Conservation (phyloP, 1,140 invertebrate species). For the Pissodes strobi region DNA sequence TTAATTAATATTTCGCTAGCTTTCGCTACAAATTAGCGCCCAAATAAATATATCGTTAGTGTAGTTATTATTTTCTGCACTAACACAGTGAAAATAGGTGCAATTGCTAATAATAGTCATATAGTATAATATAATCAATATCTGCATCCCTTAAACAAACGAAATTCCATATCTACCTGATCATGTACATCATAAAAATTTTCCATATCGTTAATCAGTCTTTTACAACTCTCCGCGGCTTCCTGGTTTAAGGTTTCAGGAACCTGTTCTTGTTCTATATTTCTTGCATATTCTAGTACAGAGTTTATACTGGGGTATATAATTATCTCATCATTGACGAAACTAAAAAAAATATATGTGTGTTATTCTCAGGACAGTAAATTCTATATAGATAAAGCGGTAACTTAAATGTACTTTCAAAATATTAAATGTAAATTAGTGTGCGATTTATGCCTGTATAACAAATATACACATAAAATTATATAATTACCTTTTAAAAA, state of each 20-base stretch:
- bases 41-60: too few species aligned
- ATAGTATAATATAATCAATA: too few species aligned
- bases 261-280: constrained; percentile 23
- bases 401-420: too few species aligned
- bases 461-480: background rate
- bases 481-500: constrained; percentile 72
- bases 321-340: constrained; percentile 66
- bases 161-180: constrained; percentile 65
- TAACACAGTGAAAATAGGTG: too few species aligned
- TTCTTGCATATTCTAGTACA: constrained; percentile 66
- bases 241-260: constrained; percentile 6
- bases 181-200: constrained; percentile 88
- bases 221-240: constrained; percentile 20
- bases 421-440: background rate
- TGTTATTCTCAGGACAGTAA: too few species aligned
- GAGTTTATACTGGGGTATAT: constrained; percentile 73
- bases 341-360: constrained; percentile 66
- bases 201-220: constrained; percentile 55
- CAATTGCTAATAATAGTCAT: too few species aligned
- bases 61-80: too few species aligned
- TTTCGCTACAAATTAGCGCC: too few species aligned
- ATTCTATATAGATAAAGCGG: too few species aligned
- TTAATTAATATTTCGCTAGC: too few species aligned
- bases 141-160: too few species aligned
- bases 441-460: too few species aligned